Percentiles rank a stretch among this genome's conserved stretches.
Conservation (phyloP, 2,888 invertebrate species). For the Scaptomyza cyrtandrae region DNA sequence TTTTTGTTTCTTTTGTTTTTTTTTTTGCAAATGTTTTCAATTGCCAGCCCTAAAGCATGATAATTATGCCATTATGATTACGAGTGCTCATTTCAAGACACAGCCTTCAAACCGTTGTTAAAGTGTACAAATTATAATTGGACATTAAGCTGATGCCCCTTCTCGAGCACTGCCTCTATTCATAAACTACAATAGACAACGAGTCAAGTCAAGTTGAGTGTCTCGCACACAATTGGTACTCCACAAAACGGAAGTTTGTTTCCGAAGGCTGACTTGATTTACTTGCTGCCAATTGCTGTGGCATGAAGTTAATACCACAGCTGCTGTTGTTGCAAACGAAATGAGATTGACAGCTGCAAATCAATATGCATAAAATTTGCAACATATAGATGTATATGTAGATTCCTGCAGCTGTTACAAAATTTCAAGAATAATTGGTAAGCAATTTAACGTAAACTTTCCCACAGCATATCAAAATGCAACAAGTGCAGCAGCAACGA, state of each 20-base stretch:
- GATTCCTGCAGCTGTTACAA: constrained; percentile 34
- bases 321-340: constrained; percentile 49
- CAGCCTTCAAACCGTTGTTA: constrained; percentile 38
- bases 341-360: constrained; percentile 48
- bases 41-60: constrained; percentile 49
- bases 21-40: constrained; percentile 34
- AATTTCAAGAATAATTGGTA: constrained; percentile 29
- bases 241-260: constrained; percentile 62
- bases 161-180: constrained; percentile 25
- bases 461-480: constrained; percentile 67
- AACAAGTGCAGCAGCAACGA: constrained; percentile 54
- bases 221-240: constrained; percentile 52
- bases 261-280: constrained; percentile 54
- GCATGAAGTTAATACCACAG: constrained; percentile 11
- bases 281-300: constrained; percentile 57
- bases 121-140: constrained; percentile 70
- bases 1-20: constrained; percentile 39
- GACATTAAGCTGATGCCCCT: constrained; percentile 58
- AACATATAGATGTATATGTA: no score
- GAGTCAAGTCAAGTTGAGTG: constrained; percentile 37
- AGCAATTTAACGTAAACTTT: constrained; percentile 46
- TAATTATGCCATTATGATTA: constrained; percentile 65
- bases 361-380: constrained; percentile 26
- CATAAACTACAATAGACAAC: constrained; percentile 30
- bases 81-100: constrained; percentile 38